These are phyloP conservation scores for Hydropsyche betteni DNA, from an alignment of 2,888 invertebrate species.

Conservation along the genomic window DNA sequence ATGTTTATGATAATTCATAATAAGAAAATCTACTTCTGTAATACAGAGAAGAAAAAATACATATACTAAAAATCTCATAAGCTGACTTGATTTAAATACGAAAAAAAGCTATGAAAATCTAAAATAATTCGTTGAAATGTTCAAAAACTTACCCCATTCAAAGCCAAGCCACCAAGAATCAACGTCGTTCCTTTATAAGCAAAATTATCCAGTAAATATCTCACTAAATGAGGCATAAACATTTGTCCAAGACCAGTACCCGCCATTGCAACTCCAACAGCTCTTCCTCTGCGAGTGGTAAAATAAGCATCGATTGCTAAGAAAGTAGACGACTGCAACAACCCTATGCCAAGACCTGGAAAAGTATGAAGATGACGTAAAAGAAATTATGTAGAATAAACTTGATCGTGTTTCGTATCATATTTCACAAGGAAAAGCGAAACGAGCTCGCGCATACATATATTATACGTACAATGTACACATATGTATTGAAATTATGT, in stretches of 20 bases:
- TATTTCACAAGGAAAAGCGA: no score
- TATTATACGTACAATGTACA: no score
- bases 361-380: no score
- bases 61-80: not conserved
- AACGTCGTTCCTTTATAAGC: conserved; percentile 72
- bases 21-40: no score
- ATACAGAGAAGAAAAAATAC: no score
- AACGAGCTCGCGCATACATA: no score
- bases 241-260: conserved; percentile 81
- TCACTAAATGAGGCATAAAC: conserved; percentile 76
- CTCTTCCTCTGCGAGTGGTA: conserved; percentile 71
- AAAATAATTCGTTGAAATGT: not conserved
- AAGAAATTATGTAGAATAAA: not conserved
- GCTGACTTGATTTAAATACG: not conserved
- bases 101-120: not conserved
- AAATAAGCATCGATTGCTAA: conserved; percentile 79
- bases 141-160: conserved; percentile 69
- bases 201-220: conserved; percentile 71
- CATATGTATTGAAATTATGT: no score
- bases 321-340: conserved; percentile 76
- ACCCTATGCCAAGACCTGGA: conserved; percentile 73
- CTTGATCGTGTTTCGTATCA: not conserved
- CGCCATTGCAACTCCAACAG: conserved; percentile 79
- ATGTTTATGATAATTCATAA: no score
- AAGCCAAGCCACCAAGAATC: conserved; percentile 70